Evolutionary conservation across 2,113 vertebrate species (phyloP), one percentile per base, ranked within the genome.

Genomic region (Gobio gobio): DNA sequence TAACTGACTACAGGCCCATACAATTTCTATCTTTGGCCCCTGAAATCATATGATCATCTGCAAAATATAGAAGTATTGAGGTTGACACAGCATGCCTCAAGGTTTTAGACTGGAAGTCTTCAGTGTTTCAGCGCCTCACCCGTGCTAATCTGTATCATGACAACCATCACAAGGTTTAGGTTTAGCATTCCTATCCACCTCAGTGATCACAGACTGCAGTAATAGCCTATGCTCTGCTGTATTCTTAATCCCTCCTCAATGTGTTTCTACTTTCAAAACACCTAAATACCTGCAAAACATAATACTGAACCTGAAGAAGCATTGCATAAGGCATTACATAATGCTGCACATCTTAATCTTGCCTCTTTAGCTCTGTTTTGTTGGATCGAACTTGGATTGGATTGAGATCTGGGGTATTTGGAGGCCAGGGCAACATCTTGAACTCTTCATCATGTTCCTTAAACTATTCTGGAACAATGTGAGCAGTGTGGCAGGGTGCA

Each of bases 101-200:
- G 4, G 9, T 63, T 47, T 45, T 64, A 33, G 43, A 73, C 49
- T 8, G 54, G 45, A 74, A 82, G 56, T 36, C 56, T 10, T 75
- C 47, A 85, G 10, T 83, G 43, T 54, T 82, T 77, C 22, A 66
- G 81, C 47, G 3, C 84, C 73, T 82, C 56, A 63, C 54, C 20
- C 64, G 26, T 75, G 49, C n/a, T 87, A 84, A 86, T 86, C 59
- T 82, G 49, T 40, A 83, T 72, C 77, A 76, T 63, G 83, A 86
- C 47, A 72, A 49, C 9, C 29, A 88, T 86, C 82, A 88, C 87
- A 86, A 82, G 70, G 70, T 86, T 79, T 36, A 61, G 77, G 86
- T 64, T 74, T 45, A 77, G 61, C 58, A 76, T 81, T 54, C 76
- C 77, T 86, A n/a, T 84, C 29, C 85, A 87, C 68, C 49, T 81